These are phyloP conservation scores for Tetranychus cinnabarinus DNA, from an alignment of 1,140 invertebrate genomes.

Conservation along the genomic window DNA sequence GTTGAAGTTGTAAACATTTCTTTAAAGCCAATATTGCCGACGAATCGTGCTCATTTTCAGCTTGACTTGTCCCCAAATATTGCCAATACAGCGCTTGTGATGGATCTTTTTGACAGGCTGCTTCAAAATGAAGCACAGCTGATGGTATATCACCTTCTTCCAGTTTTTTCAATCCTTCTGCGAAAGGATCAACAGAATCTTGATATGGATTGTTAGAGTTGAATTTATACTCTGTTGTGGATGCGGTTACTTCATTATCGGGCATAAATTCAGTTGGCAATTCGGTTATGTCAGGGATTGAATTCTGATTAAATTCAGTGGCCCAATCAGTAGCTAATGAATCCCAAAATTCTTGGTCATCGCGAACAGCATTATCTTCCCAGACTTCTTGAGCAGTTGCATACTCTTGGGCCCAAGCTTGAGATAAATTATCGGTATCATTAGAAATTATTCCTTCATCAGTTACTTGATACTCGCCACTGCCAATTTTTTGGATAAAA, in stretches of 20 bases:
- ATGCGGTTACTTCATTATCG: not conserved
- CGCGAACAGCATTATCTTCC: slow-evolving; percentile 17
- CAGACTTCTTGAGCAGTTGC: not conserved
- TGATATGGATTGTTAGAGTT: slow-evolving; percentile 55
- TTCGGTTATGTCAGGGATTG: not conserved
- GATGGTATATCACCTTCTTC: slow-evolving; percentile 69
- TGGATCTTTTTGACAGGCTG: slow-evolving; percentile 62
- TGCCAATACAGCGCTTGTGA: slow-evolving; percentile 42
- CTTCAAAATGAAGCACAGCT: slow-evolving; percentile 88
- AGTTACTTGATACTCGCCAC: slow-evolving; percentile 15
- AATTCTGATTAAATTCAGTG: slow-evolving; percentile 15
- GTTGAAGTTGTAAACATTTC: slow-evolving; percentile 52
- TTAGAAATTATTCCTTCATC: not conserved
- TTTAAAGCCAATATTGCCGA: slow-evolving; percentile 26
- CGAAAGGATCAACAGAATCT: slow-evolving; percentile 36
- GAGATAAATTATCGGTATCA: not conserved
- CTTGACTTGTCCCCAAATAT: slow-evolving; percentile 49
- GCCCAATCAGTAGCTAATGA: slow-evolving; percentile 51
- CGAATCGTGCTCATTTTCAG: slow-evolving; percentile 59
- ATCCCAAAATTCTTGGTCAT: slow-evolving; percentile 40
- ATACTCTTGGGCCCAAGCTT: not conserved
- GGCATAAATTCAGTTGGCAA: not conserved
- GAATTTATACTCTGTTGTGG: slow-evolving; percentile 43
- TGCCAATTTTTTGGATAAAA: slow-evolving; percentile 53
- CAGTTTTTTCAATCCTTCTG: slow-evolving; percentile 57